phyloP scores from a whole-genome alignment of 2,797 vertebrate genomes.

The Avahi laniger region DNA sequence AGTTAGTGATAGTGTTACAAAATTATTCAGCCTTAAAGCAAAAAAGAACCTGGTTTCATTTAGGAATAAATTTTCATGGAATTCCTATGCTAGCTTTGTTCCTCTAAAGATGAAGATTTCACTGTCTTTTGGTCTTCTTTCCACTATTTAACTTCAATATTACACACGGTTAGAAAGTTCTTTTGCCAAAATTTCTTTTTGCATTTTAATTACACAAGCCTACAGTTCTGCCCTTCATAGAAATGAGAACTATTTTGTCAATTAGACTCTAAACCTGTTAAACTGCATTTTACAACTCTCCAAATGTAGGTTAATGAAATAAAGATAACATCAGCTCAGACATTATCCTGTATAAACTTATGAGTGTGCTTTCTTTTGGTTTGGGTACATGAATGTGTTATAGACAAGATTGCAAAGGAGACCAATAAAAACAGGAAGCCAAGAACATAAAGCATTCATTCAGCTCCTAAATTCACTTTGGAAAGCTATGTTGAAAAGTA shows the following conservation, averaged over 20 bases:
- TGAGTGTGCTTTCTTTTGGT: slow-evolving; percentile 15
- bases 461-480: background rate
- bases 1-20: background rate
- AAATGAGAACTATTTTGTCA: slow-evolving; percentile 3
- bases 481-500: slow-evolving; percentile 42
- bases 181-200: slow-evolving; percentile 8
- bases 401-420: background rate
- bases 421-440: background rate
- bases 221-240: background rate
- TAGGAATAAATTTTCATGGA: background rate
- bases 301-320: background rate
- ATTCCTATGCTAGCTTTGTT: background rate
- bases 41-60: background rate
- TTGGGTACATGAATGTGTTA: background rate
- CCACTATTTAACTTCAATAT: background rate
- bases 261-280: background rate
- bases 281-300: background rate
- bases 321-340: background rate
- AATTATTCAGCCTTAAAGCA: slow-evolving; percentile 27
- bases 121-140: background rate
- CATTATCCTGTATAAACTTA: background rate
- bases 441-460: background rate
- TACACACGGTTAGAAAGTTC: background rate
- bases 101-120: background rate
- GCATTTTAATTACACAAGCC: slow-evolving; percentile 26